Conservation (phyloP, 2,888 invertebrate genomes). For the Chrysomela aeneicollis region DNA sequence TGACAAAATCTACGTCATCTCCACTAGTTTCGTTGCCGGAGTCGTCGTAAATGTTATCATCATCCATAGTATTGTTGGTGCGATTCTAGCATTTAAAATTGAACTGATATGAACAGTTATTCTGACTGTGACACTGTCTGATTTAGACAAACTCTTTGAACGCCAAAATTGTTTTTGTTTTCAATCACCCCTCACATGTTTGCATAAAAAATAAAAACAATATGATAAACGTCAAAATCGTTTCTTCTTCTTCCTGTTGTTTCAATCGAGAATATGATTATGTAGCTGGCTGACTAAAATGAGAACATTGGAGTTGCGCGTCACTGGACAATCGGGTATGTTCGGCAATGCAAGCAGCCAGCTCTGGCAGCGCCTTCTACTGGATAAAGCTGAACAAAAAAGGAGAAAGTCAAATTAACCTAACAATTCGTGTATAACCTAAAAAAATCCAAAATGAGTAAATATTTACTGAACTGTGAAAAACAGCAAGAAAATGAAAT, state of each 20-base stretch:
- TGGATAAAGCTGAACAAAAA: too few species aligned
- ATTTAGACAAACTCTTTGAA: conserved; percentile 43
- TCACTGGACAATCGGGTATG: too few species aligned
- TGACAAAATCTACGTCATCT: conserved; percentile 93
- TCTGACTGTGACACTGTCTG: conserved; percentile 42
- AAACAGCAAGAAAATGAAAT: conserved; percentile 22
- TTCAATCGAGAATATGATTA: too few species aligned
- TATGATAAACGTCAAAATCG: not conserved
- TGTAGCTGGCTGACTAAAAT: too few species aligned
- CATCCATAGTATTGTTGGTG: conserved; percentile 86
- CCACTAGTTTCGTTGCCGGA: conserved; percentile 93
- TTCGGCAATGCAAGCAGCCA: too few species aligned
- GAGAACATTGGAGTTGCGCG: too few species aligned
- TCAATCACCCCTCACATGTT: conserved; percentile 35
- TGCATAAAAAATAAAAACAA: conserved; percentile 4
- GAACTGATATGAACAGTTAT: conserved; percentile 10
- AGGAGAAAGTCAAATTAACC: too few species aligned
- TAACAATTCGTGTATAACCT: too few species aligned
- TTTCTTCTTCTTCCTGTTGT: too few species aligned
- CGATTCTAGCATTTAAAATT: conserved; percentile 30
- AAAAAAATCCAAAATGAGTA: not conserved
- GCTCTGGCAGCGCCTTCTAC: too few species aligned
- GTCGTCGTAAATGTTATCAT: conserved; percentile 88
- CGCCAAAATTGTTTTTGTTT: conserved; percentile 41
- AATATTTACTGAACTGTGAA: conserved; percentile 30